phyloP scores from a whole-genome alignment of 2,888 invertebrate species.

The Drosophila rubida region DNA sequence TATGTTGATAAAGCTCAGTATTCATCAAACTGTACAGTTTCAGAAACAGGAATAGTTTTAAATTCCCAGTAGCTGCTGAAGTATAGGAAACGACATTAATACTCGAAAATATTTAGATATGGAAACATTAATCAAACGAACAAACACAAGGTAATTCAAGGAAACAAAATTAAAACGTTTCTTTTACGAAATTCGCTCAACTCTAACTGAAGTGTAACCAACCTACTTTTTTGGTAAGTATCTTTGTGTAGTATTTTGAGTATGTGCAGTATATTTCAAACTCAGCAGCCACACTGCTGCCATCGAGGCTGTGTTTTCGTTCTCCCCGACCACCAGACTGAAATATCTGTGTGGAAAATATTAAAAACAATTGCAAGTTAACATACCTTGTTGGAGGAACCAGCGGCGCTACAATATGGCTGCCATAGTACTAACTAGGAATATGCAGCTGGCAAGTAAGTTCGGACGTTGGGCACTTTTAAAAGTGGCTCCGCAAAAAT shows the following conservation, averaged over 20 bases:
- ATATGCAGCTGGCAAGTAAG: slow-evolving; percentile 83
- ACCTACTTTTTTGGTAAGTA: not conserved
- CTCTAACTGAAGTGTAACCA: not conserved
- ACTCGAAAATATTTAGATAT: too few species aligned
- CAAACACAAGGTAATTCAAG: too few species aligned
- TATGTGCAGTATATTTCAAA: not conserved
- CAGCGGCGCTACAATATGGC: slow-evolving; percentile 73
- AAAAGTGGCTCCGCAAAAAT: slow-evolving; percentile 51
- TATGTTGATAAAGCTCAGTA: too few species aligned
- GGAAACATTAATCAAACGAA: too few species aligned
- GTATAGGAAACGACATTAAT: too few species aligned
- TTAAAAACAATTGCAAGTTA: slow-evolving; percentile 20
- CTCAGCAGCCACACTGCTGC: slow-evolving; percentile 1
- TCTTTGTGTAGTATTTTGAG: not conserved
- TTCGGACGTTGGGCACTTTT: slow-evolving; percentile 25
- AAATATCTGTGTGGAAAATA: slow-evolving; percentile 49
- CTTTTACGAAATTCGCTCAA: too few species aligned
- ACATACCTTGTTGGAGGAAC: slow-evolving; percentile 38
- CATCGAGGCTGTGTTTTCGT: slow-evolving; percentile 50
- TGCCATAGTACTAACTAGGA: slow-evolving; percentile 82
- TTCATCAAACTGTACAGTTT: not conserved
- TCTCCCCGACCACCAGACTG: slow-evolving; percentile 46
- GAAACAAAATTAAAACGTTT: too few species aligned
- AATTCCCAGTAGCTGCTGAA: too few species aligned
- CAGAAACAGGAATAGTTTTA: too few species aligned